Evolutionary conservation across 2,888 invertebrate species (phyloP).

Genomic region (Lordiphosa fenestrarum): DNA sequence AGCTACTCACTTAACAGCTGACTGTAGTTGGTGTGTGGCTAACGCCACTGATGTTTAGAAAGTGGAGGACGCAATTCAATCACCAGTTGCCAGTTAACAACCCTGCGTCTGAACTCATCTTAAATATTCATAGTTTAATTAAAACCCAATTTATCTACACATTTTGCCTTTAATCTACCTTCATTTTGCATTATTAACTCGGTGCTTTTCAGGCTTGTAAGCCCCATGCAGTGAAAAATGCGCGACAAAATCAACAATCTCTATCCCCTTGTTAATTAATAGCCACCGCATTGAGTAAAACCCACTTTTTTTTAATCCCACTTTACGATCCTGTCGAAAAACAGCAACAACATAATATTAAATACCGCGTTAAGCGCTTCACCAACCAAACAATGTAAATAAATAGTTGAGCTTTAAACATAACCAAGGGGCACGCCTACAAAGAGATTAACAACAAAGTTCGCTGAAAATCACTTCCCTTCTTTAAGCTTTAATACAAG

Average conservation of each 20-base stretch:
- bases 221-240: not conserved
- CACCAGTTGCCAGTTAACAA: too few relatives aligned
- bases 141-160: too few relatives aligned
- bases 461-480: slow-evolving; percentile 9
- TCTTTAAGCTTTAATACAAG: slow-evolving; percentile 56
- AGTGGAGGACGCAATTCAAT: too few relatives aligned
- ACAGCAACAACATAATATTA: slow-evolving; percentile 28
- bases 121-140: too few relatives aligned
- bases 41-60: too few relatives aligned
- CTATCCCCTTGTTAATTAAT: slow-evolving; percentile 55
- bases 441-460: slow-evolving; percentile 7
- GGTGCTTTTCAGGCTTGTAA: slow-evolving; percentile 16
- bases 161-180: not conserved
- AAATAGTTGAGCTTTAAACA: slow-evolving; percentile 47
- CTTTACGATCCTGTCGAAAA: slow-evolving; percentile 22
- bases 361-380: slow-evolving; percentile 23
- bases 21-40: too few relatives aligned
- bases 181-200: slow-evolving; percentile 44
- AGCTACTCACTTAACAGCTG: too few relatives aligned
- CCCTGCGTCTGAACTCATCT: too few relatives aligned
- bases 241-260: slow-evolving; percentile 37
- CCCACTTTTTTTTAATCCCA: slow-evolving; percentile 28
- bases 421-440: slow-evolving; percentile 34
- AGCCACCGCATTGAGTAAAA: slow-evolving; percentile 40
- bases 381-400: slow-evolving; percentile 6